phyloP scores from a whole-genome alignment of 2,113 vertebrate species.

The Elephas maximus region DNA sequence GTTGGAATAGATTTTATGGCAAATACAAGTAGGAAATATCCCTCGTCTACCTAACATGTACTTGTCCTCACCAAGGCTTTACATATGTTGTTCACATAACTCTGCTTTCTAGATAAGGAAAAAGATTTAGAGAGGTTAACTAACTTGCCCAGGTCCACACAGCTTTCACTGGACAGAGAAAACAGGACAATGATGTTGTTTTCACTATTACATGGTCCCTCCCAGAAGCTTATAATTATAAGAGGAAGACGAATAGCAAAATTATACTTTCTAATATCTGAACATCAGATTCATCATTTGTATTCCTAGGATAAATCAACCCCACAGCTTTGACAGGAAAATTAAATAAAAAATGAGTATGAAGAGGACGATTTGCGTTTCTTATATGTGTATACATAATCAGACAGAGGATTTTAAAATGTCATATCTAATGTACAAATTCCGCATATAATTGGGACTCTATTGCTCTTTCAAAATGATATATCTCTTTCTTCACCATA shows the following conservation, averaged over 20 bases:
- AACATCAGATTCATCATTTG: conserved; percentile 38
- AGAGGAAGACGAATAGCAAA: conserved; percentile 61
- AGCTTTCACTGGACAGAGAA: neutral
- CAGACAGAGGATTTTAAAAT: conserved; percentile 23
- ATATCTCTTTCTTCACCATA: neutral
- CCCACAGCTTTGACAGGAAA: conserved; percentile 29
- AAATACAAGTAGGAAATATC: neutral
- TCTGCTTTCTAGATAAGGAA: neutral
- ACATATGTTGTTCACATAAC: neutral
- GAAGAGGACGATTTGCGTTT: conserved; percentile 38
- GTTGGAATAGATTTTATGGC: neutral
- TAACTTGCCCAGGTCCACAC: neutral
- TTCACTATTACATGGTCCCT: neutral
- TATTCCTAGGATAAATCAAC: conserved; percentile 33
- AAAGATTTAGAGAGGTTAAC: conserved; percentile 7
- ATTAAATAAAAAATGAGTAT: conserved; percentile 21
- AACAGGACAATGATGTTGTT: neutral
- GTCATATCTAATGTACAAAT: neutral
- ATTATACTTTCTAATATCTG: conserved; percentile 48
- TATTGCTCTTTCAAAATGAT: conserved; percentile 34
- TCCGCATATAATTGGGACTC: neutral
- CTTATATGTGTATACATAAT: neutral
- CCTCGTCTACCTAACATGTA: neutral
- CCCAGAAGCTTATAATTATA: conserved; percentile 48
- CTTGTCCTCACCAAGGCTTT: neutral